Base-by-base conservation (phyloP, 2,113 vertebrate species). In the Myotis brandtii region DNA sequence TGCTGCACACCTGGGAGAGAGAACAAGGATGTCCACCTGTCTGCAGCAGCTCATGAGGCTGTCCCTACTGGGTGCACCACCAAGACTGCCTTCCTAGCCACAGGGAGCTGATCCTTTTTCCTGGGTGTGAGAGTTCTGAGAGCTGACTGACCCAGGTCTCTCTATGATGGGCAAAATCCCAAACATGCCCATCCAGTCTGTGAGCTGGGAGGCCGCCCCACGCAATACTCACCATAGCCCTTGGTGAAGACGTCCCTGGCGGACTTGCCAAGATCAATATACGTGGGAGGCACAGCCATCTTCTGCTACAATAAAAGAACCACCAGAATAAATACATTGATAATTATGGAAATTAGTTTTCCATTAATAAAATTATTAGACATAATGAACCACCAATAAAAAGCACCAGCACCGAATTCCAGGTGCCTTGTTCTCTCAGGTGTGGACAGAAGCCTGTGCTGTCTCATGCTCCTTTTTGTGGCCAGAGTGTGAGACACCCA, bases 161-260 rank as follows among this genome's bases (percentile, higher is more conserved):
- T 30, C 43, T 16, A 37, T 9, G 16, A 10, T 0, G 23, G 62
- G 48, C 50, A 50, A 87, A 93, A 93, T 50, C 48, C 9, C 43
- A 7, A 79, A 59, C 13, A 30, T 12, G 30, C 50, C 18, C 80
- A 18, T 16, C 76, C 46, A 59, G 14, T 7, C 34, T 25, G 7
- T 2, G 8, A 87, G 73, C 89, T 56, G 46, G 62, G 80, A 59
- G 23, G 64, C 40, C 54, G 14, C 12, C 86, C 72, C 80, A 66
- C 1, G 18, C 12, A 62, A 94, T 97, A 98, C 98, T 99, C 98
- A 99, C 99, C 99, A 13, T 99, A 99, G 98, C 99, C 99, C 96
- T 99, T 99, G 97, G 99, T 99, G 98, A 99, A 99, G 97, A 99
- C 98, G 95, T 99, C 99, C 98, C 98, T 98, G 98, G 99, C 99